Percentiles rank a stretch among this genome's conserved stretches.
Evolutionary conservation across 1,140 invertebrate genomes (phyloP).

Genomic region (Matsumurasca onukii): DNA sequence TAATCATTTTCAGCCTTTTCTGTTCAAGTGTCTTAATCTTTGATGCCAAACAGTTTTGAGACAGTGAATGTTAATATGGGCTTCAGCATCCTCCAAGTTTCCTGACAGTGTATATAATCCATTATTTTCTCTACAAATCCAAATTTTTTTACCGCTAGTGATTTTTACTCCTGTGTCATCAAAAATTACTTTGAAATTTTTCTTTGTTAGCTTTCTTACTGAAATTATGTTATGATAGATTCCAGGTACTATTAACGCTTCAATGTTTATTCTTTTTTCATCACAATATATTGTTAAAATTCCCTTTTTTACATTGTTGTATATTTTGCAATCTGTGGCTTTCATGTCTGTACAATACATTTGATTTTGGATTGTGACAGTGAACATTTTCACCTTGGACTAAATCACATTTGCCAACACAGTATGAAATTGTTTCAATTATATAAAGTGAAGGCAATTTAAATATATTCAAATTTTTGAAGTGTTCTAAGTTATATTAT

Average conservation of each 20-base stretch:
- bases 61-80: neutral
- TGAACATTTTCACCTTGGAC: neutral
- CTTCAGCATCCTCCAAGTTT: neutral
- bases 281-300: neutral
- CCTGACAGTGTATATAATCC: neutral
- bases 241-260: neutral
- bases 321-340: neutral
- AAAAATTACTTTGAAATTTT: conserved; percentile 1
- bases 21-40: neutral
- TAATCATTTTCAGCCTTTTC: neutral
- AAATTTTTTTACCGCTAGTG: neutral
- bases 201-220: neutral
- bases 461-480: neutral
- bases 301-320: neutral
- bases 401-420: neutral
- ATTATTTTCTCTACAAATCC: neutral
- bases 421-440: too few relatives aligned
- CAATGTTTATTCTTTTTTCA: neutral
- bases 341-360: neutral
- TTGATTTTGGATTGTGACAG: neutral
- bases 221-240: neutral
- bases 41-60: neutral
- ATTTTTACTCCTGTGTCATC: neutral
- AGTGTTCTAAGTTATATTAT: neutral
- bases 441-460: too few relatives aligned